Percentiles rank a stretch among this genome's conserved stretches.
Conservation (phyloP, 1,140 invertebrate genomes). For the Caenorhabditis inopinata region DNA sequence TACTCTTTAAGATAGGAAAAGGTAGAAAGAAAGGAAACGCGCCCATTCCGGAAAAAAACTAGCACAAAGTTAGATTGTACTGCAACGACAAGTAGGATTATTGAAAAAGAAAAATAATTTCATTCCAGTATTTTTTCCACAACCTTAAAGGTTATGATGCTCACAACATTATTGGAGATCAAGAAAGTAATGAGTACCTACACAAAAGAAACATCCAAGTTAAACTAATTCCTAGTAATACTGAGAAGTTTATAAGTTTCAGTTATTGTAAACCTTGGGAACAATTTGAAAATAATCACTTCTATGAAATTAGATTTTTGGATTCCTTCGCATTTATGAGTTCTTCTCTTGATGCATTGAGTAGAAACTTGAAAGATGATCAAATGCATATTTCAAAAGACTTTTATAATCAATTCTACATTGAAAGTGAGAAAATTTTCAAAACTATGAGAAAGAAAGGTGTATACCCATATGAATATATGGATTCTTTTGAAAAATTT, state of each 20-base stretch:
- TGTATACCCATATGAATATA: constrained; percentile 63
- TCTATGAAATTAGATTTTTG: constrained; percentile 52
- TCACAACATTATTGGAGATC: too few species aligned
- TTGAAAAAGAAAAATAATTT: too few species aligned
- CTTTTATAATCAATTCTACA: constrained; percentile 34
- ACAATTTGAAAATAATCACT: constrained; percentile 31
- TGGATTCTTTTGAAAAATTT: constrained; percentile 54
- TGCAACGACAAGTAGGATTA: too few species aligned
- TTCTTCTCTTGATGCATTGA: background rate
- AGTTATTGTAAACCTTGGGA: constrained; percentile 25
- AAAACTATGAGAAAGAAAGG: constrained; percentile 55
- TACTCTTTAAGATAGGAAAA: too few species aligned
- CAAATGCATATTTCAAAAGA: constrained; percentile 25
- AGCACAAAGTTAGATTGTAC: too few species aligned
- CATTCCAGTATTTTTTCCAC: too few species aligned
- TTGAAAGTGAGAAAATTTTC: constrained; percentile 2
- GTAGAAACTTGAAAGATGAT: constrained; percentile 26
- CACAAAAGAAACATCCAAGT: too few species aligned
- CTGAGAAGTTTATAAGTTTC: constrained; percentile 49
- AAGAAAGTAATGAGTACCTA: too few species aligned
- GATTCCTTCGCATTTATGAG: constrained; percentile 28
- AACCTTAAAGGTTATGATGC: too few species aligned
- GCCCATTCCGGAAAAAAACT: too few species aligned
- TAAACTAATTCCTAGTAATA: constrained; percentile 32
- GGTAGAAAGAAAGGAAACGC: too few species aligned